Conservation (phyloP, 2,113 vertebrate species). For the Tylochromis polylepis region DNA sequence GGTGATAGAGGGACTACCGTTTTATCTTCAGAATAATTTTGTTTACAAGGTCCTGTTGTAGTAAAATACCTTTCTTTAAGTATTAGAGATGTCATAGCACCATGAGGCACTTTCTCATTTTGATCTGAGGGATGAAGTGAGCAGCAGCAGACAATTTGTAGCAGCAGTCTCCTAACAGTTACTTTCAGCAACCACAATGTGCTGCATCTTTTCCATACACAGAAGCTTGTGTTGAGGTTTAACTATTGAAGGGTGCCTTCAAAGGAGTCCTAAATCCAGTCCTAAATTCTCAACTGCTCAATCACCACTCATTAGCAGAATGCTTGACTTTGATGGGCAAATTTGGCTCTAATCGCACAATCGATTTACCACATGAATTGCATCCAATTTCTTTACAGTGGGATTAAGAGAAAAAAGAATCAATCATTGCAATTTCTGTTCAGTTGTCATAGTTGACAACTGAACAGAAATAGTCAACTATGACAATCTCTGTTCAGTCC, state of each 20-base stretch:
- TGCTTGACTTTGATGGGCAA: too few species aligned
- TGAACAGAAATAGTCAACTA: too few species aligned
- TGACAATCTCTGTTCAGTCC: too few species aligned
- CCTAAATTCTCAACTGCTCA: too few species aligned
- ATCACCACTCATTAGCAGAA: too few species aligned
- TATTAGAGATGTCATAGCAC: background rate
- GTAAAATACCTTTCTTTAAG: background rate
- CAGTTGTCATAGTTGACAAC: too few species aligned
- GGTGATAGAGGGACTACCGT: background rate
- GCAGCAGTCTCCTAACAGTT: background rate
- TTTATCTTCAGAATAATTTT: background rate
- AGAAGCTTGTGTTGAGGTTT: background rate
- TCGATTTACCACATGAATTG: background rate
- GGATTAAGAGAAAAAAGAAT: background rate
- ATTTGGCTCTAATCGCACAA: too few species aligned
- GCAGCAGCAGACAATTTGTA: background rate
- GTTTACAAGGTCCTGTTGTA: background rate
- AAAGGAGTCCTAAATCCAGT: too few species aligned
- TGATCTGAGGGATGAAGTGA: background rate
- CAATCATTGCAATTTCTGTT: background rate
- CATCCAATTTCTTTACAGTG: background rate
- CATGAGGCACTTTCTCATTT: background rate
- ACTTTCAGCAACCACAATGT: background rate
- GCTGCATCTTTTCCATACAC: background rate
- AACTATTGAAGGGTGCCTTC: too few species aligned